These are phyloP conservation scores for Noctua pronuba DNA, from an alignment of 2,888 invertebrate species.

Conservation along the genomic window DNA sequence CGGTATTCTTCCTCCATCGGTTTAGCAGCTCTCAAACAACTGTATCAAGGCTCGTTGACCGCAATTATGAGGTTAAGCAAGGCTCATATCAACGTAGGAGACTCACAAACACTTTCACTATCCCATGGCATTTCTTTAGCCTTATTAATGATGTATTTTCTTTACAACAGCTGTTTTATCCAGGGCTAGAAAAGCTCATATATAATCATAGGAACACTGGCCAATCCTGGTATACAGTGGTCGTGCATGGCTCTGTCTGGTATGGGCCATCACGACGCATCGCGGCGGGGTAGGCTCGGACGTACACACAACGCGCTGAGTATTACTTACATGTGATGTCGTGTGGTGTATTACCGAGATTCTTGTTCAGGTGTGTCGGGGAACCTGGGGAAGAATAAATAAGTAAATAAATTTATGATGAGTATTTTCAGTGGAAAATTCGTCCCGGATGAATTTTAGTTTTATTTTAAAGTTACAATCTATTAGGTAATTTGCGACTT, in stretches of 20 bases:
- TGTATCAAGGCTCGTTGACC: not conserved
- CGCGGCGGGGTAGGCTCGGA: conserved; percentile 50
- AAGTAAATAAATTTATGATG: no score
- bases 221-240: conserved; percentile 31
- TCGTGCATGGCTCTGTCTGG: conserved; percentile 36
- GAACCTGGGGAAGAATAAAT: no score
- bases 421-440: no score
- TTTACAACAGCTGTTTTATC: not conserved
- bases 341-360: conserved; percentile 73
- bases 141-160: not conserved
- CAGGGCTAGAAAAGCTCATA: conserved; percentile 15
- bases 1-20: not conserved
- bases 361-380: conserved; percentile 73
- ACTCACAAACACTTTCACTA: not conserved
- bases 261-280: conserved; percentile 36
- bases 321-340: conserved; percentile 74
- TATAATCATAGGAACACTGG: conserved; percentile 13
- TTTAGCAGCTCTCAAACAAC: not conserved
- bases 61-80: not conserved
- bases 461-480: no score
- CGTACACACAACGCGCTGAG: conserved; percentile 84
- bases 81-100: not conserved
- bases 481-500: no score
- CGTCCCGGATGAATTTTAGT: no score
- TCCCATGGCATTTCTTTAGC: not conserved